Conservation (phyloP, 2,888 invertebrate genomes). For the Alsophila aescularia region DNA sequence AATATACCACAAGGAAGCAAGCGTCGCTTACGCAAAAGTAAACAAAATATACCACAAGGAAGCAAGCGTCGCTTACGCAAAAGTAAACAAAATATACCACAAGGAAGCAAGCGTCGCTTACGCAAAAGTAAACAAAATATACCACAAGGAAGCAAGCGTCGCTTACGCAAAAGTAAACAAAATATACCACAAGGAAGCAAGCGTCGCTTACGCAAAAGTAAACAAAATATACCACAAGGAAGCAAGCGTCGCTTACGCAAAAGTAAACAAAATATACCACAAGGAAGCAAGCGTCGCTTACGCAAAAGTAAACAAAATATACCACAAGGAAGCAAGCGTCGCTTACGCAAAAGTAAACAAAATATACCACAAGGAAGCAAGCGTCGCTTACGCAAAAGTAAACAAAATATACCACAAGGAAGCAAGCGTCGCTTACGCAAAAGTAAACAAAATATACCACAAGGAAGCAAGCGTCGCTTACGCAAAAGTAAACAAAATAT, state of each 20-base stretch:
- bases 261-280: slow-evolving; percentile 2
- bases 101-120: slow-evolving; percentile 13
- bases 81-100: slow-evolving; percentile 2
- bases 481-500: slow-evolving; percentile 8
- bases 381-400: slow-evolving; percentile 13
- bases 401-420: slow-evolving; percentile 9
- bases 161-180: slow-evolving; percentile 13
- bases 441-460: slow-evolving; percentile 2
- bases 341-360: slow-evolving; percentile 13
- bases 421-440: slow-evolving; percentile 11
- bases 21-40: slow-evolving; percentile 13
- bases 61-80: slow-evolving; percentile 11
- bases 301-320: slow-evolving; percentile 8
- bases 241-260: slow-evolving; percentile 11
- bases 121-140: slow-evolving; percentile 8
- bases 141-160: slow-evolving; percentile 10
- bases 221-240: slow-evolving; percentile 9
- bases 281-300: slow-evolving; percentile 13
- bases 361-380: slow-evolving; percentile 10
- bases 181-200: slow-evolving; percentile 10
- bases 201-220: slow-evolving; percentile 13
- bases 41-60: slow-evolving; percentile 9
- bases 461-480: slow-evolving; percentile 13
- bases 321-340: slow-evolving; percentile 10
- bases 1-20: slow-evolving; percentile 10